Conservation (phyloP, 2,113 vertebrate genomes). For the Condylura cristata region DNA sequence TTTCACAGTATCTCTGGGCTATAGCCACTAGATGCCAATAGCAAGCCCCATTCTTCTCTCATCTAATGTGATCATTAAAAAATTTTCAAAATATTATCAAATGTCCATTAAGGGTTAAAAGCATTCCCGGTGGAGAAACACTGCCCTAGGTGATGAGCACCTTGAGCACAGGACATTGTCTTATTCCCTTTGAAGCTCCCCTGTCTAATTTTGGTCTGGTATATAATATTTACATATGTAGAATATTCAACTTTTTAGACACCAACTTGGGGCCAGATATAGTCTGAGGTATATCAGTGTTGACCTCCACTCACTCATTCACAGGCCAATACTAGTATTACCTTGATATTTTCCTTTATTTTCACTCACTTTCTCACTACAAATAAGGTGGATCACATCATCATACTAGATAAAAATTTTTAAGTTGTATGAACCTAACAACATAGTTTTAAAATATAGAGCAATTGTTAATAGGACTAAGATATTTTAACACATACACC, state of each 20-base stretch:
- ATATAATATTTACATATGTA: background rate
- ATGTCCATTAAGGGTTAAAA: background rate
- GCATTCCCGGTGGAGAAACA: background rate
- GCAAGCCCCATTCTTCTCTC: too few relatives aligned
- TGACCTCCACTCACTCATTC: background rate
- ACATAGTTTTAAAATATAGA: too few relatives aligned
- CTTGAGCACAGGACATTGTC: background rate
- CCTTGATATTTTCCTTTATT: too few relatives aligned
- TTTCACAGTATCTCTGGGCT: background rate
- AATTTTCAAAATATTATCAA: background rate
- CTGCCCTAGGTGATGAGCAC: background rate
- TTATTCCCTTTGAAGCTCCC: background rate
- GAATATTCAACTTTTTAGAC: background rate
- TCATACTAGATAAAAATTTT: background rate
- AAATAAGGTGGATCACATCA: background rate
- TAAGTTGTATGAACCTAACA: background rate
- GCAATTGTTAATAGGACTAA: background rate
- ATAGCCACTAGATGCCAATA: background rate
- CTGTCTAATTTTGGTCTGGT: background rate
- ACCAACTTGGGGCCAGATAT: background rate
- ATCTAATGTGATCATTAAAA: background rate
- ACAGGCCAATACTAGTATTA: background rate
- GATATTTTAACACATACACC: background rate
- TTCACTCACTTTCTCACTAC: background rate
- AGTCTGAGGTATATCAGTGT: background rate